Percentiles rank a stretch among this genome's conserved stretches.
Conservation (phyloP, 2,888 invertebrate species). For the Dromius quadrimaculatus region DNA sequence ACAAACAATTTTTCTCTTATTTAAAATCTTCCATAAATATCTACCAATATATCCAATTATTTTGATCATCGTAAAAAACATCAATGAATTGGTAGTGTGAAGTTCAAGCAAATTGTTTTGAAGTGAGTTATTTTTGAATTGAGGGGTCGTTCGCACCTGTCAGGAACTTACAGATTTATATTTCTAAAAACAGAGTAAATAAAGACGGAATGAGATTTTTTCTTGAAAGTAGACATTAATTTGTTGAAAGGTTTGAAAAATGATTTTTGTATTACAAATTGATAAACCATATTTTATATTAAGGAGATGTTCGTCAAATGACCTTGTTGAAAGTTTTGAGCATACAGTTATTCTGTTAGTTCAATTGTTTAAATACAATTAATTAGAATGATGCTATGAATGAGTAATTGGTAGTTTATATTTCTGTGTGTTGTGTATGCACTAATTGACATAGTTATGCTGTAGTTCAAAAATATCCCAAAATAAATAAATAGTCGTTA, state of each 20-base stretch:
- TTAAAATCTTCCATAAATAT: constrained; percentile 16
- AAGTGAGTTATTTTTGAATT: constrained; percentile 8
- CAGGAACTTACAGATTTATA: not conserved
- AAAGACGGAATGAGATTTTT: not conserved
- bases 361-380: not conserved
- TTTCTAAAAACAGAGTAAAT: constrained; percentile 25
- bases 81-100: constrained; percentile 22
- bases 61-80: constrained; percentile 11
- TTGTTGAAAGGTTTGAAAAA: no score
- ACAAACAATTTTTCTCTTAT: constrained; percentile 21
- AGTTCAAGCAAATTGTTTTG: constrained; percentile 24
- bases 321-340: no score
- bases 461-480: no score
- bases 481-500: no score
- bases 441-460: no score
- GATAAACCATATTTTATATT: no score
- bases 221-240: not conserved
- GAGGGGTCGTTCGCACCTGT: constrained; percentile 31
- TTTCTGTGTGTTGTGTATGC: no score
- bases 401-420: no score
- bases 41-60: not conserved
- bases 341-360: constrained; percentile 9
- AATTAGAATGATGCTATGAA: constrained; percentile 9
- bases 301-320: no score
- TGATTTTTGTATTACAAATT: no score